A percentile compares a stretch with the other conserved stretches of the same genome.
phyloP scores from a whole-genome alignment of 1,140 invertebrate species.

The Microplitis demolitor region DNA sequence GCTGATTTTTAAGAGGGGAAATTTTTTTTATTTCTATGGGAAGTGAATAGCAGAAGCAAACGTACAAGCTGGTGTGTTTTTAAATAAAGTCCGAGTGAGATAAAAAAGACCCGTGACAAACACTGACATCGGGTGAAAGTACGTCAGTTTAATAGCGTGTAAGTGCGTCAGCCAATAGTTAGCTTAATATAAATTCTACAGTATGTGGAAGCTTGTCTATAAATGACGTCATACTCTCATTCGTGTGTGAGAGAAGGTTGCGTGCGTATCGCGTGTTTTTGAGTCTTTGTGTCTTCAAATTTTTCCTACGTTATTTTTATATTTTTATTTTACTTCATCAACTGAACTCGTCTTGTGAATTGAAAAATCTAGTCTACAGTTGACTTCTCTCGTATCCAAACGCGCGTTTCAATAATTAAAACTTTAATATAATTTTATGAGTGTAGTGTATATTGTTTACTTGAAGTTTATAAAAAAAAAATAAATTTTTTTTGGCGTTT shows the following conservation, averaged over 20 bases:
- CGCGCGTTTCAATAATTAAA: no score
- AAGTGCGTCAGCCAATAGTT: slow-evolving; percentile 1
- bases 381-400: no score
- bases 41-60: no score
- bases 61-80: no score
- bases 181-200: background rate
- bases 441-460: no score
- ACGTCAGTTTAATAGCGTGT: background rate
- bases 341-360: background rate
- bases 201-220: background rate
- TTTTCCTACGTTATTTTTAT: background rate
- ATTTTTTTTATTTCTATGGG: no score
- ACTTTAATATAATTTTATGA: no score
- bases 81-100: no score
- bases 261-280: slow-evolving; percentile 4
- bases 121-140: background rate
- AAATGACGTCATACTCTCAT: slow-evolving; percentile 15
- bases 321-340: background rate
- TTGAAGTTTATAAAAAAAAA: no score
- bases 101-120: no score
- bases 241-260: slow-evolving; percentile 10
- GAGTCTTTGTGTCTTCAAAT: background rate
- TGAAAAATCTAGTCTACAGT: background rate
- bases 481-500: background rate
- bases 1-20: no score